Evolutionary conservation across 2,797 vertebrate genomes (phyloP), one percentile per base, ranked within the genome.

Genomic region (Spinibarbus caldwelli): DNA sequence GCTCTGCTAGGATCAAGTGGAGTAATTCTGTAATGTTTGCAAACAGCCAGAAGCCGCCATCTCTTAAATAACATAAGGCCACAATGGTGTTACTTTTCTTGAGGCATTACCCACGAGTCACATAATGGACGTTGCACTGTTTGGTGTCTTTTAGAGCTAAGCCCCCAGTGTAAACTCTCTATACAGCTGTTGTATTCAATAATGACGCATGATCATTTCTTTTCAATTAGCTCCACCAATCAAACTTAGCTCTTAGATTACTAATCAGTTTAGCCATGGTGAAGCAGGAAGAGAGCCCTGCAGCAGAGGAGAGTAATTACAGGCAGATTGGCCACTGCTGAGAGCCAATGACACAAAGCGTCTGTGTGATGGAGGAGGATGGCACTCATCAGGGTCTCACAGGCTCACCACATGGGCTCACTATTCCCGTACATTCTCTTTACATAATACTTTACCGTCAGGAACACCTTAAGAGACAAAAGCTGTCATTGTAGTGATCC

Each of bases 301-400:
- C 67, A 72, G 87, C 80, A 62, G 82, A 81, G 84, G 49, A 64
- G 54, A 83, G 86, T 83, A 86, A 86, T 85, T 88, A 88, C 86
- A 80, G 70, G 73, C 86, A 82, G 84, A 88, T 73, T 89, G 85
- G 89, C 85, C 67, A 78, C 85, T 86, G 87, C 84, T 87, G 86
- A 43, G 68, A 85, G 68, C 84, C 78, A 45, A 68, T 86, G 84
- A 77, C 83, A 73, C 87, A 77, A 81, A 77, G 82, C 19, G 70
- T 87, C 79, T 84, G 64, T 67, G 67, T 86, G 82, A 87, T 79
- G 62, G 64, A 86, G 70, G 71, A 80, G 57, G 47, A 84, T 29
- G 17, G 59, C 78, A 86, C 68, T 88, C 78, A 83, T 88, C 86
- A 68, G 41, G 77, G 62, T 57, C 81, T 79, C 59, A 81, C 59